A percentile compares a stretch with the other conserved stretches of the same genome.
phyloP scores from a whole-genome alignment of 2,113 vertebrate species.

The Emydocephalus ijimae region DNA sequence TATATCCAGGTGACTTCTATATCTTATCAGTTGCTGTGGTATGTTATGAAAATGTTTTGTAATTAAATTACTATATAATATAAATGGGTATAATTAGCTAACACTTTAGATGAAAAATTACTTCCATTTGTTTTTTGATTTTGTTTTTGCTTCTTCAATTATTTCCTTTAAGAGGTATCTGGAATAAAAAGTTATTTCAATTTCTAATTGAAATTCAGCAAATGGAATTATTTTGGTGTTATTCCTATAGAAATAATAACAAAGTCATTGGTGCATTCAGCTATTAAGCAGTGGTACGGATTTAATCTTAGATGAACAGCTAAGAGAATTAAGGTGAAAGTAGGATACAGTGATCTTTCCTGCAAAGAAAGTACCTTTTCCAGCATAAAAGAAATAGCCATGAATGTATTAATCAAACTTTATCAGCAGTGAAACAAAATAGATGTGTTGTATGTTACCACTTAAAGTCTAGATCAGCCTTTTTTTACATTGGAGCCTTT shows the following conservation, averaged over 20 bases:
- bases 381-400: not conserved
- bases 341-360: not conserved
- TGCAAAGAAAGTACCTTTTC: not conserved
- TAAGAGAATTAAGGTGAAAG: not conserved
- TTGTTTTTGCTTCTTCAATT: not conserved
- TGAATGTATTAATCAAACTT: not conserved
- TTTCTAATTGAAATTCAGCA: not conserved
- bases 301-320: not conserved
- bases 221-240: not conserved
- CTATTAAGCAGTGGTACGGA: not conserved
- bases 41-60: slow-evolving; percentile 25
- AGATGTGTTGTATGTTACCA: not conserved
- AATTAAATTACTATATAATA: slow-evolving; percentile 24
- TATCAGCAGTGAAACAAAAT: not conserved
- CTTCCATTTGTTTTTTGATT: not conserved
- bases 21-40: not conserved
- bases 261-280: not conserved
- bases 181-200: not conserved
- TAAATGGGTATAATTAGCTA: slow-evolving; percentile 14
- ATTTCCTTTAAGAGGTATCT: not conserved
- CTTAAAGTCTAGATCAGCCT: not conserved
- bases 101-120: not conserved
- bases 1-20: slow-evolving; percentile 7
- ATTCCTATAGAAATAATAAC: not conserved
- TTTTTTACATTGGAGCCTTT: not conserved